Base-by-base conservation (phyloP, 1,140 invertebrate species). In the Drosophila murphyi region DNA sequence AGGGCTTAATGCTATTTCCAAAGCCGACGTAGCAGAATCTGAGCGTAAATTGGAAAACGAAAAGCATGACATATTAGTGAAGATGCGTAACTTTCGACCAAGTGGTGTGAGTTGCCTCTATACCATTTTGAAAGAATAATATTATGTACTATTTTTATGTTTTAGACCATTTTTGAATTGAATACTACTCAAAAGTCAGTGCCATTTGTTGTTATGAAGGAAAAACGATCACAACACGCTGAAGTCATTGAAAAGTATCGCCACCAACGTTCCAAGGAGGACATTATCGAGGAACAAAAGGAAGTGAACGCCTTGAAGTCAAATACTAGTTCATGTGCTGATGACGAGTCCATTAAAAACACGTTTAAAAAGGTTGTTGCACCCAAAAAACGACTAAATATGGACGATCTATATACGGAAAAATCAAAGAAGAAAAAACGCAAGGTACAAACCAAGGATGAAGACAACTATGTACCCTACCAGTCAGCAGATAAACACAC, bases 151-250 rank as follows among this genome's bases (percentile, higher is more conserved):
- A 4, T 5, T 64, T 56, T 5, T 43, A 0, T 47, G 5, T 67
- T 82, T 69, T 88, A 98, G 97, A 99, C 98, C 6, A 96, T 99
- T 82, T 98, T 99, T 93, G 98, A 99, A 93, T 94, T 99, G 32
- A 96, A 97, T 63, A 94, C 95, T 4, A 97, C 96, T 64, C 95
- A 96, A 61, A 97, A 97, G 72, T 97, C 96, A 0, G 93, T 94
- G 2, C 95, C 95, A 85, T 95, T 95, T 78, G 78, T 94, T 56
- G 94, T 95, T 0, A 96, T 96, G 96, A 96, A 96, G 92, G 92
- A 94, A 8, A 96, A 96, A 92, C 94, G 96, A 55, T 80, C 93
- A 70, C 93, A 95, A 90, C 93, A 96, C 92, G 94, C 95, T 81
- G 90, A 95, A n/a, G 94, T 93, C 50, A 95, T 96, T 48, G 86